Percentiles rank a stretch among this genome's conserved stretches.
Evolutionary conservation across 2,797 vertebrate genomes (phyloP).

Genomic region (Furcifer pardalis): DNA sequence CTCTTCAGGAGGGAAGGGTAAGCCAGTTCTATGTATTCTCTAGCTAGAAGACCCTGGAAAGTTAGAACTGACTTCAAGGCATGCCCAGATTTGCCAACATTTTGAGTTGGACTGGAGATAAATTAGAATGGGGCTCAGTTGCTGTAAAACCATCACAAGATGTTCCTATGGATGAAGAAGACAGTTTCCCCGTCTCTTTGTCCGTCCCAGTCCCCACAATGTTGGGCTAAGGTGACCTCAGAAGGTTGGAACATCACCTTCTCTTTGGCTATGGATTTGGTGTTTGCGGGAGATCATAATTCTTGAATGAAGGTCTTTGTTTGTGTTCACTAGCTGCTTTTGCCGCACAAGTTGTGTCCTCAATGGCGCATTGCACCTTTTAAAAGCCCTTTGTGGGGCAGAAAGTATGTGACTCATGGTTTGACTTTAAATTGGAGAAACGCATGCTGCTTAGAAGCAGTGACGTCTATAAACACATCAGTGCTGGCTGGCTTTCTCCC

Average conservation of each 20-base stretch:
- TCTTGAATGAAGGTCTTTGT: background rate
- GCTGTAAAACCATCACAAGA: background rate
- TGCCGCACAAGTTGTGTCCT: too few relatives aligned
- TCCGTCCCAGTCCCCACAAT: background rate
- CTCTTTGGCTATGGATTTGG: background rate
- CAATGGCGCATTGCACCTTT: background rate
- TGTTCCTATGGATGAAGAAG: too few relatives aligned
- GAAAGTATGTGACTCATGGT: background rate
- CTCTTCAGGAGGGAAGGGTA: too few relatives aligned
- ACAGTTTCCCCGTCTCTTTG: too few relatives aligned
- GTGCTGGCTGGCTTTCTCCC: background rate
- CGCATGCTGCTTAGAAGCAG: background rate
- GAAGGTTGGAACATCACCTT: background rate
- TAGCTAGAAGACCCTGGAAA: too few relatives aligned
- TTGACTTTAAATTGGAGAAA: slow-evolving; percentile 18
- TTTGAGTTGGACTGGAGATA: background rate
- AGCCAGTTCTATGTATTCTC: too few relatives aligned
- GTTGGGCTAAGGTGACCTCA: background rate
- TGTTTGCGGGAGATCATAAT: background rate
- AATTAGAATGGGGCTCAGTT: background rate
- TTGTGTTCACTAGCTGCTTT: background rate
- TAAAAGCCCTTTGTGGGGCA: background rate
- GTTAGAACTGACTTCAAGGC: too few relatives aligned
- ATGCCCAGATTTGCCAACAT: too few relatives aligned
- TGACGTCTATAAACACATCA: background rate